These are phyloP conservation scores for Synchiropus splendidus DNA, from an alignment of 2,113 vertebrate genomes.

Conservation along the genomic window DNA sequence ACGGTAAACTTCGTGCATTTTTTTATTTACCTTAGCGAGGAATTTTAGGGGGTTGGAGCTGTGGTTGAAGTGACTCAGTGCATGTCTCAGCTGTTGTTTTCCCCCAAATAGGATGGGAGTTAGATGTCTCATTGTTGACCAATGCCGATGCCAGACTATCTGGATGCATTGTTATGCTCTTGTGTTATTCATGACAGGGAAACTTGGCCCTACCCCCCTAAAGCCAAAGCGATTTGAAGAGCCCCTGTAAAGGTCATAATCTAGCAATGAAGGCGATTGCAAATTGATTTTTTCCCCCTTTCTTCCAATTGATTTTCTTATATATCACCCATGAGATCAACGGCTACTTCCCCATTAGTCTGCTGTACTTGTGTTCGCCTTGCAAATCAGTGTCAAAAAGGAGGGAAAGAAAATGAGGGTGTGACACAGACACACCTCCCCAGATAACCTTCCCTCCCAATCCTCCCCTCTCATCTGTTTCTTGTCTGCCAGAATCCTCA, in stretches of 20 bases:
- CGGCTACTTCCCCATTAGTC: slow-evolving; percentile 2
- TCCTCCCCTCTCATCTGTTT: slow-evolving; percentile 17
- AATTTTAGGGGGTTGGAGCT: neutral
- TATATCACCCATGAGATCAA: slow-evolving; percentile 13
- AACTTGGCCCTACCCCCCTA: too few relatives aligned
- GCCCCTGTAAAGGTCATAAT: slow-evolving; percentile 29
- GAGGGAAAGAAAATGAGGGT: too few relatives aligned
- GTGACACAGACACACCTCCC: slow-evolving; percentile 3
- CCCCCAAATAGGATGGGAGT: too few relatives aligned
- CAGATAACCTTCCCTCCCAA: slow-evolving; percentile 12
- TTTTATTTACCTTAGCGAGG: too few relatives aligned
- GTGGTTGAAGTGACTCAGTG: neutral
- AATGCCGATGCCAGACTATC: too few relatives aligned
- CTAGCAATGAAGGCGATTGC: slow-evolving; percentile 32
- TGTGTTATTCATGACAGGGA: too few relatives aligned
- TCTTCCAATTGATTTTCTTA: too few relatives aligned
- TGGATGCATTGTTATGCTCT: too few relatives aligned
- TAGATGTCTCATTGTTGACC: too few relatives aligned
- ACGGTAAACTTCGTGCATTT: too few relatives aligned
- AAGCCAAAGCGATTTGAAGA: slow-evolving; percentile 7
- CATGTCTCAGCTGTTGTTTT: too few relatives aligned
- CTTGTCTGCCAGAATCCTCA: slow-evolving; percentile 16
- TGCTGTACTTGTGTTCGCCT: slow-evolving; percentile 9
- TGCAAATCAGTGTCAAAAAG: neutral
- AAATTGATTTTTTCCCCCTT: slow-evolving; percentile 37